A percentile compares a stretch with the other conserved stretches of the same genome.
Evolutionary conservation across 2,797 vertebrate species (phyloP).

Genomic region (Coranthus polyacanthus): DNA sequence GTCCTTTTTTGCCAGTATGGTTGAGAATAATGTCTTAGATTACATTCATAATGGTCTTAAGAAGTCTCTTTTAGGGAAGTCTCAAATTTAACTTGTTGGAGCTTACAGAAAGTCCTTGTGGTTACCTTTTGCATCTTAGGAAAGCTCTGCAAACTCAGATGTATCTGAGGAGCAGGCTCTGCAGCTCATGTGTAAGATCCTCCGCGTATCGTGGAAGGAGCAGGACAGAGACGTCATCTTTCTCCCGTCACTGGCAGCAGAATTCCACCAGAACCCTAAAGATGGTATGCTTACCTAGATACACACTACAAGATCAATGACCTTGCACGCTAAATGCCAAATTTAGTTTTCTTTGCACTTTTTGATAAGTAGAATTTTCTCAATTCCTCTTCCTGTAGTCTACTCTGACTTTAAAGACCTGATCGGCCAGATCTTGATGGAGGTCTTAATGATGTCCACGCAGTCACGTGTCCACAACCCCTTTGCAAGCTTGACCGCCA

Average conservation of each 20-base stretch:
- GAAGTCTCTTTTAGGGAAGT: no score
- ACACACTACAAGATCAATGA: not conserved
- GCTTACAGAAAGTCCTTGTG: not conserved
- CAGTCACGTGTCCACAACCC: conserved; percentile 95
- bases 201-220: conserved; percentile 99
- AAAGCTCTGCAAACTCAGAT: conserved; percentile 90
- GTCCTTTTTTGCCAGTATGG: no score
- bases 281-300: conserved; percentile 84
- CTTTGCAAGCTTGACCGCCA: conserved; percentile 97
- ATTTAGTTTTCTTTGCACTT: not conserved
- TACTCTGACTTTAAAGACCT: conserved; percentile 98
- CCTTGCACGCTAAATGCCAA: not conserved
- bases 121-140: conserved; percentile 77
- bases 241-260: conserved; percentile 92
- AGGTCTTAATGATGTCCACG: conserved; percentile 98
- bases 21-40: no score
- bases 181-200: conserved; percentile 99
- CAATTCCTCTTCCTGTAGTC: conserved; percentile 78
- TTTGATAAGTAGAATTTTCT: not conserved
- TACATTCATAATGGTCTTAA: no score
- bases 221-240: conserved; percentile 97
- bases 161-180: conserved; percentile 97
- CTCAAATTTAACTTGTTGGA: not conserved
- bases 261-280: conserved; percentile 95
- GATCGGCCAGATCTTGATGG: conserved; percentile 99